Base-by-base conservation (phyloP, 2,113 vertebrate species). In the Nipponia nippon region DNA sequence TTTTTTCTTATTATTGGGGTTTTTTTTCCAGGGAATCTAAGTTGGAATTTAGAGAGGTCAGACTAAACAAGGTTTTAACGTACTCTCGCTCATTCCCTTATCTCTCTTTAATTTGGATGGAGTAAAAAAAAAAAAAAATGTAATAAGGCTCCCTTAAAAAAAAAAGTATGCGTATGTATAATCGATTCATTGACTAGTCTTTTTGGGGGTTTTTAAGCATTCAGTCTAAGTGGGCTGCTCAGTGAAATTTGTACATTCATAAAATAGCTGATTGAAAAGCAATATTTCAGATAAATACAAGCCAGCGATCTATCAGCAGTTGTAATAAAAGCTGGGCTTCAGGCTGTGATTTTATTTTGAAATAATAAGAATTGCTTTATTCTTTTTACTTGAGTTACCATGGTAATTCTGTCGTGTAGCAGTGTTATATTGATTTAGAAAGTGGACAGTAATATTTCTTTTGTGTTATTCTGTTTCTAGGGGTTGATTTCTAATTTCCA, bases 361-460 rank as follows among this genome's bases (percentile, higher is more conserved):
- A 99, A 99, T 98, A 98, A 98, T 99, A 99, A 99, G 99, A 99
- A 99, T 99, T 99, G 99, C 99, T 99, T 99, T 99, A 99, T 99
- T 99, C 99, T 99, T 98, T 98, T 99, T 99, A 99, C 99, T 98
- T 98, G 98, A 98, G 99, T 99, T 99, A 99, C 99, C 99, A 99
- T 99, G 99, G 99, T 99, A 99, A 99, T 99, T 99, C 99, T 98
- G 97, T 99, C 99, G 98, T 98, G 98, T 99, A 99, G 99, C 99
- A 93, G 98, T 99, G 99, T 99, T 99, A 99, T 99, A 99, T 99
- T 99, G 99, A 99, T 99, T 99, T 99, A 99, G 98, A 99, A 99
- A 99, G 99, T 99, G 99, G 99, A 99, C 99, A 99, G 99, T 99
- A 99, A 99, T 99, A 99, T 99, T 99, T 99, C 98, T 99, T 99